Percentiles rank a stretch among this genome's conserved stretches.
These are phyloP conservation scores for Palythoa caribaeorum DNA, from an alignment of 92 coral and sea anemone species.

Conservation along the genomic window DNA sequence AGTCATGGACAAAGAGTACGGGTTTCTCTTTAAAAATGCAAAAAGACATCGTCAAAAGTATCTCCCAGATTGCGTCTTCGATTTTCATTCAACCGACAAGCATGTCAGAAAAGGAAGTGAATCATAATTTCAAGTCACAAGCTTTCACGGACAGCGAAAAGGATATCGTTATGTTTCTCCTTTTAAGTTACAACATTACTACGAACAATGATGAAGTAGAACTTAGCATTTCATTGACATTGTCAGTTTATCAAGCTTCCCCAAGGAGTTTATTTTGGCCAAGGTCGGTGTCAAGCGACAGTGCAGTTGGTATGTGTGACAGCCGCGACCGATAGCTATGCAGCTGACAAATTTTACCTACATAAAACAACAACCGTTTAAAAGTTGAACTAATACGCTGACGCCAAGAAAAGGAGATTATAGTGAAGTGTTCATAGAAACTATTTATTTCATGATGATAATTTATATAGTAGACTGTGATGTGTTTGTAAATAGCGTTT, in stretches of 20 bases:
- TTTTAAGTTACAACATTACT: conserved; percentile 19
- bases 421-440: too few relatives aligned
- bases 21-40: conserved; percentile 24
- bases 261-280: conserved; percentile 12
- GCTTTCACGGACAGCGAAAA: conserved; percentile 22
- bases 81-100: background rate
- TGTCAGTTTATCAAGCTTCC: conserved; percentile 29
- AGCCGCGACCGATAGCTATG: background rate
- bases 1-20: conserved; percentile 15
- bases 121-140: conserved; percentile 20
- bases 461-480: too few relatives aligned
- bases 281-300: background rate
- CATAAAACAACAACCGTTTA: too few relatives aligned
- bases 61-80: conserved; percentile 6
- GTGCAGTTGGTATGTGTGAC: conserved; percentile 20
- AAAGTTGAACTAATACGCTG: too few relatives aligned
- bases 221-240: conserved; percentile 18
- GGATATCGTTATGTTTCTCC: conserved; percentile 22
- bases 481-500: too few relatives aligned
- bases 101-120: conserved; percentile 5
- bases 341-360: too few relatives aligned
- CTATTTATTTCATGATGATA: too few relatives aligned
- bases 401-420: too few relatives aligned
- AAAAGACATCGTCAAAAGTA: background rate
- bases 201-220: background rate